Conservation (phyloP, 2,113 vertebrate species). For the Phalacrocorax brasilianus region DNA sequence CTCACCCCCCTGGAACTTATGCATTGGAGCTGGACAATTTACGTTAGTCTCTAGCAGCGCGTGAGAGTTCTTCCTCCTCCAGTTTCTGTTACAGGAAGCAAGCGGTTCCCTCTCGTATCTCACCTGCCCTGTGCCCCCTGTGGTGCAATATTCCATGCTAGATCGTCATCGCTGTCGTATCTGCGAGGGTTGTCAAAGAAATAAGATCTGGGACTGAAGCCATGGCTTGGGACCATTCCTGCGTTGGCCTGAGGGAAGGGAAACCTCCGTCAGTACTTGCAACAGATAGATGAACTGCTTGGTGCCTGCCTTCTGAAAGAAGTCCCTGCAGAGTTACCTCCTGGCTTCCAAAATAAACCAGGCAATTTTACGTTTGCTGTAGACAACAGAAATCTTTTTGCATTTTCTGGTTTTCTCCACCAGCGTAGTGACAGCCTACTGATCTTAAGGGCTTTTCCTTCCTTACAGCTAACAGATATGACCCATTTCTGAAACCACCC, state of each 20-base stretch:
- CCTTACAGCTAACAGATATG: neutral
- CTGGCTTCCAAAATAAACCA: neutral
- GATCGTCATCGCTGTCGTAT: constrained; percentile 95
- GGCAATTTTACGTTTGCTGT: neutral
- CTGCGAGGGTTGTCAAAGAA: constrained; percentile 97
- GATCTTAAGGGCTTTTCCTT: neutral
- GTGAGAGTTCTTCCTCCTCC: neutral
- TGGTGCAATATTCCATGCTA: constrained; percentile 90
- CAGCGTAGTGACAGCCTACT: neutral
- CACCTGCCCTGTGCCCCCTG: constrained; percentile 90
- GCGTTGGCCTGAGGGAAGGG: constrained; percentile 75
- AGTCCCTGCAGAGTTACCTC: neutral
- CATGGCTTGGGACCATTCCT: constrained; percentile 85
- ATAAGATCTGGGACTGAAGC: constrained; percentile 88
- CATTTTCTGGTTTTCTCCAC: neutral
- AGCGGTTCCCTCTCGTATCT: neutral
- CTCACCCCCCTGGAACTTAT: neutral
- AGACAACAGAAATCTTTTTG: neutral
- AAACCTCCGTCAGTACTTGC: neutral
- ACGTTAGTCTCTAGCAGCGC: neutral
- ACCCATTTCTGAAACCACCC: neutral
- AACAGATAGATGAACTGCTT: neutral
- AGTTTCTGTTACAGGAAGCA: neutral
- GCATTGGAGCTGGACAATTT: neutral
- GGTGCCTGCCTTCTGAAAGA: neutral